A percentile compares a stretch with the other conserved stretches of the same genome.
Conservation (phyloP, 2,888 invertebrate species). For the Nebria brevicollis region DNA sequence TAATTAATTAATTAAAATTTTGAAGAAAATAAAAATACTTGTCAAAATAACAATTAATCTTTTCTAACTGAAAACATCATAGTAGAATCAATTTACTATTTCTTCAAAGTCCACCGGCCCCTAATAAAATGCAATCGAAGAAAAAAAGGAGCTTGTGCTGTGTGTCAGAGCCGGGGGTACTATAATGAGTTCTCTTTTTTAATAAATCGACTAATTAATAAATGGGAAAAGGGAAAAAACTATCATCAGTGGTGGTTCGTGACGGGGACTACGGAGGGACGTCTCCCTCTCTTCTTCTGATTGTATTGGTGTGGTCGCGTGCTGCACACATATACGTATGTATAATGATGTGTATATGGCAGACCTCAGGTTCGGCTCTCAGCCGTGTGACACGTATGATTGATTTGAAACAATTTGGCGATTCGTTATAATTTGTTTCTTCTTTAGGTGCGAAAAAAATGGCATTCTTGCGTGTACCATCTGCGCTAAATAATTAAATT, state of each 20-base stretch:
- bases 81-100: conserved; percentile 35
- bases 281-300: too few species aligned
- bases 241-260: conserved; percentile 21
- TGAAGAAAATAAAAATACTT: background rate
- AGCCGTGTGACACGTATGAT: conserved; percentile 33
- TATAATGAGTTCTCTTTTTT: conserved; percentile 48
- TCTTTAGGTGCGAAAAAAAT: conserved; percentile 34
- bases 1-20: background rate
- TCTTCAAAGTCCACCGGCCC: conserved; percentile 34
- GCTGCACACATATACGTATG: background rate
- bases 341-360: background rate
- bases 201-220: conserved; percentile 53
- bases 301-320: too few species aligned
- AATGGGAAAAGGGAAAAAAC: conserved; percentile 22
- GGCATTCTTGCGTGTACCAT: conserved; percentile 40
- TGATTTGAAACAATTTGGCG: conserved; percentile 45
- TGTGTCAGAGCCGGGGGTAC: conserved; percentile 19
- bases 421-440: conserved; percentile 27
- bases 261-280: conserved; percentile 3
- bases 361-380: conserved; percentile 9
- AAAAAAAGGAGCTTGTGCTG: conserved; percentile 8
- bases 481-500: conserved; percentile 42
- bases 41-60: conserved; percentile 24
- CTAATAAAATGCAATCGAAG: too few species aligned
- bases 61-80: conserved; percentile 12